phyloP scores from a whole-genome alignment of 2,888 invertebrate species.

The Alviniconcha strummeri region DNA sequence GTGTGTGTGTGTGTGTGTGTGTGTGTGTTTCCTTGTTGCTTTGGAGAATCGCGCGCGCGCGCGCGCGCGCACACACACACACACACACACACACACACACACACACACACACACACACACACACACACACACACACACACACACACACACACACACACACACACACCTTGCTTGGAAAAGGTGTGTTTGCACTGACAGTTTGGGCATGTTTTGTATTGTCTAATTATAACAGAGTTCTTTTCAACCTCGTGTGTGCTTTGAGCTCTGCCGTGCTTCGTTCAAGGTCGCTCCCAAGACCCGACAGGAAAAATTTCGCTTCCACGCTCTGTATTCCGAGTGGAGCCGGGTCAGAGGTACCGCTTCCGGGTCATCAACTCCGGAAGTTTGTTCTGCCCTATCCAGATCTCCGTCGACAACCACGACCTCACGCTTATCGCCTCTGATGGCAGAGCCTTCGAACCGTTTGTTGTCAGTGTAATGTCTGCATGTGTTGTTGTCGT shows the following conservation, averaged over 20 bases:
- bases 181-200: too few species aligned
- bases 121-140: neutral
- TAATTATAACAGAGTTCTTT: too few species aligned
- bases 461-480: constrained; percentile 41
- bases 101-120: neutral
- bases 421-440: constrained; percentile 58
- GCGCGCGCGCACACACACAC: neutral
- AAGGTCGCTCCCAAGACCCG: constrained; percentile 1
- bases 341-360: constrained; percentile 54
- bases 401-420: constrained; percentile 65
- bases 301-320: neutral
- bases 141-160: neutral
- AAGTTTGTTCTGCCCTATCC: constrained; percentile 75
- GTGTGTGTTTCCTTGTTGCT: too few species aligned
- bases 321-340: constrained; percentile 49
- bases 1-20: neutral
- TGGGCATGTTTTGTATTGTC: too few species aligned
- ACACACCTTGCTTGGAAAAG: too few species aligned
- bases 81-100: neutral
- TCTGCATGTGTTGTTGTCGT: neutral
- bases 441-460: constrained; percentile 59
- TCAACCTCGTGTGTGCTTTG: too few species aligned
- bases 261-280: neutral
- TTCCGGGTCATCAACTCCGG: constrained; percentile 64
- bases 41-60: too few species aligned